phyloP scores from a whole-genome alignment of 92 coral and sea anemone genomes.

The Bergia sp. region DNA sequence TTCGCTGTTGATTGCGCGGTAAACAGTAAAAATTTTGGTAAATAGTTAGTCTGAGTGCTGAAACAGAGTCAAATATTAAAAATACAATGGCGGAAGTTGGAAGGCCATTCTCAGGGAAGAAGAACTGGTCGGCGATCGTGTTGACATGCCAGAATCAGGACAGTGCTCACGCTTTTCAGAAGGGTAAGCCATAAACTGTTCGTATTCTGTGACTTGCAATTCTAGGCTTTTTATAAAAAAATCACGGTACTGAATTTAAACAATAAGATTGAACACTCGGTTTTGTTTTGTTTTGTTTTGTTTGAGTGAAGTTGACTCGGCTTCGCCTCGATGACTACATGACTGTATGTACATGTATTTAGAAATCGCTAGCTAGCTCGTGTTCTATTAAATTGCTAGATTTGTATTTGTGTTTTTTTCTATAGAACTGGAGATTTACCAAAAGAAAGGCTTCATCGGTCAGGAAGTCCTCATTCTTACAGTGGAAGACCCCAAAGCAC shows the following conservation, averaged over 20 bases:
- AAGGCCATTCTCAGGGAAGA: neutral
- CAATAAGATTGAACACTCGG: no score
- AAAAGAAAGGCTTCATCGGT: constrained; percentile 78
- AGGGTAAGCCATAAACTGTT: constrained; percentile 55
- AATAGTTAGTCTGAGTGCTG: neutral
- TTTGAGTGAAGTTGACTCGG: no score
- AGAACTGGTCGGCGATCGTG: constrained; percentile 91
- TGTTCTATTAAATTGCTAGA: no score
- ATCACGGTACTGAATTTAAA: no score
- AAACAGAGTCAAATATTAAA: neutral
- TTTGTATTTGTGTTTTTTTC: neutral
- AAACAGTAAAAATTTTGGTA: neutral
- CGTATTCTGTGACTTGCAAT: neutral
- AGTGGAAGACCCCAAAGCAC: constrained; percentile 89
- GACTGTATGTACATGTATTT: no score
- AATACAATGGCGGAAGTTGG: constrained; percentile 31
- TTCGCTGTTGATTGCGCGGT: neutral
- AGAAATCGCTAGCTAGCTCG: no score
- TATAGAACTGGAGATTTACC: constrained; percentile 86
- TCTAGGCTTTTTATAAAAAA: no score
- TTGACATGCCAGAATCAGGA: constrained; percentile 85
- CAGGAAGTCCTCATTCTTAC: constrained; percentile 73
- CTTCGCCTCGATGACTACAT: no score
- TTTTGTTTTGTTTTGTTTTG: no score
- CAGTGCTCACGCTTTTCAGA: constrained; percentile 79